Evolutionary conservation across 2,797 vertebrate genomes (phyloP).

Genomic region (Chaetodon trifasciatus): DNA sequence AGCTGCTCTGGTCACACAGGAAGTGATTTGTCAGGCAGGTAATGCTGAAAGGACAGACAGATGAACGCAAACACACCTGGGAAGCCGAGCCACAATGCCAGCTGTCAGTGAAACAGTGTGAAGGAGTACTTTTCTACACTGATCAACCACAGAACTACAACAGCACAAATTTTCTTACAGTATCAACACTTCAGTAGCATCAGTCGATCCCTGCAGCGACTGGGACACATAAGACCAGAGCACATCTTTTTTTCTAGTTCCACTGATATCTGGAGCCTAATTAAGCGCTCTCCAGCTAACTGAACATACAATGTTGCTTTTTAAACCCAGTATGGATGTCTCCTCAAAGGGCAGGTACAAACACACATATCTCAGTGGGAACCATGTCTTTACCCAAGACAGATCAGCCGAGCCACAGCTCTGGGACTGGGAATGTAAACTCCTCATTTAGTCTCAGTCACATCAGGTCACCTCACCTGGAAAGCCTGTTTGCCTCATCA

Average conservation of each 20-base stretch:
- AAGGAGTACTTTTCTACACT: constrained; percentile 7
- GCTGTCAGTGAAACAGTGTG: constrained; percentile 31
- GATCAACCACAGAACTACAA: constrained; percentile 41
- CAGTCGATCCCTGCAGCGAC: constrained; percentile 24
- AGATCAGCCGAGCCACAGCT: constrained; percentile 17
- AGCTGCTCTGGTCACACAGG: constrained; percentile 19
- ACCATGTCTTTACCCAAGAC: constrained; percentile 8
- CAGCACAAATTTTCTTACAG: constrained; percentile 57
- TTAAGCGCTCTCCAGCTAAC: constrained; percentile 6
- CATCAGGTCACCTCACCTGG: constrained; percentile 29
- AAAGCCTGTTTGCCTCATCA: constrained; percentile 22
- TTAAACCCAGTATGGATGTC: constrained; percentile 33
- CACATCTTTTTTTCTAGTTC: constrained; percentile 6
- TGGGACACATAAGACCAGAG: constrained; percentile 19
- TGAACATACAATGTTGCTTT: constrained; percentile 10
- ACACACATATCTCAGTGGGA: constrained; percentile 48
- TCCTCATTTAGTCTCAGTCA: constrained; percentile 37
- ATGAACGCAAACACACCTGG: constrained; percentile 24
- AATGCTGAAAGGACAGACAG: neutral
- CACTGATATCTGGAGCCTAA: neutral
- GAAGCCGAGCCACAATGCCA: neutral
- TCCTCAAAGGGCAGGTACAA: constrained; percentile 46
- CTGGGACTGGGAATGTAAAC: constrained; percentile 69
- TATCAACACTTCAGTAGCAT: constrained; percentile 48
- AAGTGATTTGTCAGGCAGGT: constrained; percentile 3